Base-by-base conservation (phyloP, 2,113 vertebrate genomes). In the Bagarius yarrelli region DNA sequence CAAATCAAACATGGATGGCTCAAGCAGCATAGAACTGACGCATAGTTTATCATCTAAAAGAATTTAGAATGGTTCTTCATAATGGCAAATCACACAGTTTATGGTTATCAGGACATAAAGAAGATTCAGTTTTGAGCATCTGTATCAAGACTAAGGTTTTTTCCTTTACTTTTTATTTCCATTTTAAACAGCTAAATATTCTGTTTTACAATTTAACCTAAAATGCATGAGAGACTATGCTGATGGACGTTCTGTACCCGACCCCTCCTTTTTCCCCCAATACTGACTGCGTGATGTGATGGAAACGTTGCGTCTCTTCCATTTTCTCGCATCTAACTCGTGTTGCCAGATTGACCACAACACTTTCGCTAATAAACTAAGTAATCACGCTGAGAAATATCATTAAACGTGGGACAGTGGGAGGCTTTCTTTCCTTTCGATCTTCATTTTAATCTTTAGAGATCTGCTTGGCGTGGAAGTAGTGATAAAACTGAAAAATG, bases 251-350 rank as follows among this genome's bases (percentile, higher is more conserved):
- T 88, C 83, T 87, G 81, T 36, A 66, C 57, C 69, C 80, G 81
- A 89, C 88, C 90, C 88, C 85, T 76, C 76, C 55, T 76, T 85
- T 85, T 81, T 86, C 53, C 34, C 34, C 27, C 25, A 56, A 59
- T 56, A 76, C 73, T 77, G 83, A 87, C 88, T 91, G 91, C 90
- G 89, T 91, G 88, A 89, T 87, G 86, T 91, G 88, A 90, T 88
- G 86, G 92, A 92, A 94, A 92, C 90, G 91, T 90, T 92, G 91
- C 91, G 86, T 88, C 86, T 89, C 87, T 90, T 84, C 63, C 73
- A 60, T 86, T 87, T 84, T 77, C 78, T 78, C 61, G 11, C 76
- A 27, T 66, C 47, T 25, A 66, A n/a, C 32, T 13, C 19, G 21
- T 34, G 76, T 78, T 78, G 76, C 76, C 76, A 78, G 76, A 78